Evolutionary conservation across 2,797 vertebrate species (phyloP).

Genomic region (Botia kubotai): DNA sequence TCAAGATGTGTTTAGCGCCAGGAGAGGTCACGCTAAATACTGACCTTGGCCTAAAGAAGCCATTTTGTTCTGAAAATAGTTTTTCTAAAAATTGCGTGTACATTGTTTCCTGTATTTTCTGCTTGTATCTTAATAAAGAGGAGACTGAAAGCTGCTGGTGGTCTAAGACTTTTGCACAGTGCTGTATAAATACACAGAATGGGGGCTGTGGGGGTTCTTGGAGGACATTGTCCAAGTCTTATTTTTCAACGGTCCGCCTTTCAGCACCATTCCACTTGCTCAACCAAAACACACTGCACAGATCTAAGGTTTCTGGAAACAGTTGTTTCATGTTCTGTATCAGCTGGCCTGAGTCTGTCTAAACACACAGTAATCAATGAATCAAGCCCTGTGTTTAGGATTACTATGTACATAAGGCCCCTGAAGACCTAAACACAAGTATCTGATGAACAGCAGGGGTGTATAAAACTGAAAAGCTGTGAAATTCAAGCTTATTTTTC

Average conservation of each 20-base stretch:
- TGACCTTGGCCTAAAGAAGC: too few relatives aligned
- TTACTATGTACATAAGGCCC: background rate
- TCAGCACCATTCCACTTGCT: background rate
- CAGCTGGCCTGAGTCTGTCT: background rate
- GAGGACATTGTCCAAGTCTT: background rate
- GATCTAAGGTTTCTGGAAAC: background rate
- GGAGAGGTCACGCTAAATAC: too few relatives aligned
- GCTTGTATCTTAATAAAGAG: too few relatives aligned
- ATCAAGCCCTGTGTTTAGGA: background rate
- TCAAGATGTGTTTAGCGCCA: too few relatives aligned
- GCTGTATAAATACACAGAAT: background rate
- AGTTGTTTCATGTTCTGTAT: background rate
- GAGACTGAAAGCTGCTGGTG: too few relatives aligned
- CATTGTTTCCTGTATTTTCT: too few relatives aligned
- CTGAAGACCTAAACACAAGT: background rate
- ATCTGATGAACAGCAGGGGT: background rate
- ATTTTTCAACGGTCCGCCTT: conserved; percentile 8
- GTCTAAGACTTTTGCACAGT: too few relatives aligned
- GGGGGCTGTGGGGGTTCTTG: background rate
- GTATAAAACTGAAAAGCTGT: background rate
- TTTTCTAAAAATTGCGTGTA: too few relatives aligned
- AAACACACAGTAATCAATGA: conserved; percentile 18
- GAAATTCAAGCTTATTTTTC: conserved; percentile 18
- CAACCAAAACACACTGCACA: conserved; percentile 7
- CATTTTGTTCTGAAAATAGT: too few relatives aligned